Conservation (phyloP, 2,888 invertebrate genomes). For the Rhyacophila evoluta region DNA sequence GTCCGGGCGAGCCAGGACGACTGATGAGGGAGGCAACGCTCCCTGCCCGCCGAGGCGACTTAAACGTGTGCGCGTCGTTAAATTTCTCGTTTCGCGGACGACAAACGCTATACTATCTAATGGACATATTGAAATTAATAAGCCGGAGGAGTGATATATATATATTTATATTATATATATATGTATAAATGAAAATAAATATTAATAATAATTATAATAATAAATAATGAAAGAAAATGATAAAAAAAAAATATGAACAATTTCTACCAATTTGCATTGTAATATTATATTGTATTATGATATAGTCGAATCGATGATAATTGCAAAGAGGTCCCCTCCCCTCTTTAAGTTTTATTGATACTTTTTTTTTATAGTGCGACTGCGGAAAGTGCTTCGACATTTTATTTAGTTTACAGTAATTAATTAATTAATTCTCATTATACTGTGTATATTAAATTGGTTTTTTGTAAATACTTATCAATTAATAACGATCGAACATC, state of each 20-base stretch:
- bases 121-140: conserved; percentile 49
- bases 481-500: too few relatives aligned
- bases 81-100: background rate
- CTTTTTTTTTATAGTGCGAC: background rate
- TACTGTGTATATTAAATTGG: background rate
- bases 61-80: conserved; percentile 66
- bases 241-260: conserved; percentile 34
- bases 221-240: conserved; percentile 33
- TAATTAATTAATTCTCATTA: background rate
- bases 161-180: conserved; percentile 32
- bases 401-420: background rate
- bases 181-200: conserved; percentile 19
- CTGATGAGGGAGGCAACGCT: conserved; percentile 68
- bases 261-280: conserved; percentile 41
- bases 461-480: background rate
- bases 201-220: conserved; percentile 8
- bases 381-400: background rate
- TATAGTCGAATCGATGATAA: conserved; percentile 6
- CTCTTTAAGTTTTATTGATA: conserved; percentile 5
- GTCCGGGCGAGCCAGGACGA: conserved; percentile 99
- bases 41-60: conserved; percentile 60
- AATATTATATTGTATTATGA: conserved; percentile 9
- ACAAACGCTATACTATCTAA: conserved; percentile 3
- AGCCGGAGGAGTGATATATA: conserved; percentile 43
- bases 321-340: background rate